phyloP scores from a whole-genome alignment of 2,797 vertebrate genomes.

The Thaleichthys pacificus region DNA sequence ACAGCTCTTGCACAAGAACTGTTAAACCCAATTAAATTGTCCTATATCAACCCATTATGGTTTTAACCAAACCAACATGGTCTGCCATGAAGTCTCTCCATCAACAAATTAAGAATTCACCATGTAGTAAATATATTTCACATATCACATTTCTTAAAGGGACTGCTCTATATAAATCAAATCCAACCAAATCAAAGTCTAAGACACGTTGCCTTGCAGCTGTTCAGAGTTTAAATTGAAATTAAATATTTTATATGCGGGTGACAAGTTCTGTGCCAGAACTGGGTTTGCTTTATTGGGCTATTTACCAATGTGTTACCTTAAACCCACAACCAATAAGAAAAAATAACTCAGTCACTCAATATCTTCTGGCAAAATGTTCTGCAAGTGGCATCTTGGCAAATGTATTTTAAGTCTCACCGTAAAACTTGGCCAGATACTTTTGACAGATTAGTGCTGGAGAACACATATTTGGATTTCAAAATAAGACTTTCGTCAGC shows the following conservation, averaged over 20 bases:
- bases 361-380: background rate
- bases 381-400: background rate
- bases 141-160: conserved; percentile 24
- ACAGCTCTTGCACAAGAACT: background rate
- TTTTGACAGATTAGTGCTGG: background rate
- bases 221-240: conserved; percentile 52
- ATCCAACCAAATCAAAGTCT: conserved; percentile 29
- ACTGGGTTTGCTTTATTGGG: conserved; percentile 30
- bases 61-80: conserved; percentile 10
- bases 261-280: conserved; percentile 50
- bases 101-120: conserved; percentile 12
- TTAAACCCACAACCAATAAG: conserved; percentile 13
- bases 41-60: background rate
- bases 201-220: conserved; percentile 43
- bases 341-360: background rate
- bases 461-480: no score
- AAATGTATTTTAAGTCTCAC: no score
- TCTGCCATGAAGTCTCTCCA: conserved; percentile 15
- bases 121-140: conserved; percentile 11
- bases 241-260: conserved; percentile 49
- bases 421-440: background rate
- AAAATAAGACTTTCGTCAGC: no score
- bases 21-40: background rate
- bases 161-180: conserved; percentile 59
- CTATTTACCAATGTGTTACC: conserved; percentile 19